Conservation (phyloP, 30 jellyfish, hydroid and myxozoan genomes). For the Mastigias papua region DNA sequence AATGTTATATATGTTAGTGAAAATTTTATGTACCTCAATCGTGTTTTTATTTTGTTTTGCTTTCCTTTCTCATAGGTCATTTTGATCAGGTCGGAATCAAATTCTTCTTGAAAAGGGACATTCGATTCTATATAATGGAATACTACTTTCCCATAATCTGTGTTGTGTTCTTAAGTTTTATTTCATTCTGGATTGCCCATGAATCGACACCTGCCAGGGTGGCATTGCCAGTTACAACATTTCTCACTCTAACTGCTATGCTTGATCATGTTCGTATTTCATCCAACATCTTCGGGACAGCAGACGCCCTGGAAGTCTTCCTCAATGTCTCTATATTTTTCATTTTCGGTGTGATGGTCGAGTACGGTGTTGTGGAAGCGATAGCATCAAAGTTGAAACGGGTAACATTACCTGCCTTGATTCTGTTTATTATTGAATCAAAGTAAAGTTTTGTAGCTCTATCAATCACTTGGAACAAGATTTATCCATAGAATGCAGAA, state of each 20-base stretch:
- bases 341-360: conserved; percentile 75
- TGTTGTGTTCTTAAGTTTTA: conserved; percentile 73
- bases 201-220: conserved; percentile 90
- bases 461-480: background rate
- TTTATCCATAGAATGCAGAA: too few species aligned
- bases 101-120: conserved; percentile 58
- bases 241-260: conserved; percentile 75
- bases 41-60: background rate
- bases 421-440: too few species aligned
- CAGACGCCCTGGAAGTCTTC: conserved; percentile 68
- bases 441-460: background rate
- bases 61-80: conserved; percentile 24
- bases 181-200: conserved; percentile 84
- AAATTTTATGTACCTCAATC: too few species aligned
- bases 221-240: conserved; percentile 88
- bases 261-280: conserved; percentile 70
- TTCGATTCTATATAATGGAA: conserved; percentile 75
- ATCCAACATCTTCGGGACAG: conserved; percentile 30
- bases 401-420: conserved; percentile 5
- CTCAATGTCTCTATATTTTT: conserved; percentile 56
- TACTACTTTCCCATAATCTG: conserved; percentile 79
- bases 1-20: too few species aligned
- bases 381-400: background rate
- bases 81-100: conserved; percentile 48
- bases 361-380: conserved; percentile 74